These are phyloP conservation scores for Leptobrachium ailaonicum DNA, from an alignment of 2,113 vertebrate genomes.

Conservation along the genomic window DNA sequence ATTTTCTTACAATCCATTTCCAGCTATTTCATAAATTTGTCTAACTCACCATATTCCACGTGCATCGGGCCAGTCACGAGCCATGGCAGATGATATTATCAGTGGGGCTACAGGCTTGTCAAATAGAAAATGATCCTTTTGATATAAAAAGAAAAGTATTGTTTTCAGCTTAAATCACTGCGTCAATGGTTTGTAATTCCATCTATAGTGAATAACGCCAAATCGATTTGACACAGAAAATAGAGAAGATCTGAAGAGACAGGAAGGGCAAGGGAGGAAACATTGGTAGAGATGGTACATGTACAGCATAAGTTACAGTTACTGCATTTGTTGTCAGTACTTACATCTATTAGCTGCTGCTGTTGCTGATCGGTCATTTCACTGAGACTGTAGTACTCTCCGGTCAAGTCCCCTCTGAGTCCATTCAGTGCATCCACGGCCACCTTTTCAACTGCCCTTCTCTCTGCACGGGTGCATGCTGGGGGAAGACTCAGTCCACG, in stretches of 20 bases:
- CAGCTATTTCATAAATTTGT: no score
- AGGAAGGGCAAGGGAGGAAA: no score
- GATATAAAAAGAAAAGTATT: constrained; percentile 18
- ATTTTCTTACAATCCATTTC: no score
- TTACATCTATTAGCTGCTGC: constrained; percentile 81
- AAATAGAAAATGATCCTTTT: constrained; percentile 81
- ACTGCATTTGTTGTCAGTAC: constrained; percentile 31
- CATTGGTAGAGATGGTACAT: no score
- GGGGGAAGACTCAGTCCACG: constrained; percentile 78
- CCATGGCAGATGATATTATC: constrained; percentile 79
- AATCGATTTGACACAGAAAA: no score
- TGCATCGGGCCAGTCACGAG: constrained; percentile 83
- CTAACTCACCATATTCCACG: constrained; percentile 77
- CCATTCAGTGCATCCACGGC: constrained; percentile 67
- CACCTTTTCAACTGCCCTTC: constrained; percentile 77
- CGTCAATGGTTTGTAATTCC: no score
- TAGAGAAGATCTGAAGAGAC: no score
- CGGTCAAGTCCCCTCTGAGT: constrained; percentile 71
- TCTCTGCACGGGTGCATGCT: constrained; percentile 74
- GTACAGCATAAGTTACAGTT: no score
- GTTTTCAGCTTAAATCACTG: no score
- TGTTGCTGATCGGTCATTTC: constrained; percentile 79
- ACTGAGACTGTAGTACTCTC: constrained; percentile 75
- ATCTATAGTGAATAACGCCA: no score
- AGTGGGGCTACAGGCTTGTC: constrained; percentile 83